Base-by-base conservation (phyloP, 2,888 invertebrate species). In the Drosophila testacea region DNA sequence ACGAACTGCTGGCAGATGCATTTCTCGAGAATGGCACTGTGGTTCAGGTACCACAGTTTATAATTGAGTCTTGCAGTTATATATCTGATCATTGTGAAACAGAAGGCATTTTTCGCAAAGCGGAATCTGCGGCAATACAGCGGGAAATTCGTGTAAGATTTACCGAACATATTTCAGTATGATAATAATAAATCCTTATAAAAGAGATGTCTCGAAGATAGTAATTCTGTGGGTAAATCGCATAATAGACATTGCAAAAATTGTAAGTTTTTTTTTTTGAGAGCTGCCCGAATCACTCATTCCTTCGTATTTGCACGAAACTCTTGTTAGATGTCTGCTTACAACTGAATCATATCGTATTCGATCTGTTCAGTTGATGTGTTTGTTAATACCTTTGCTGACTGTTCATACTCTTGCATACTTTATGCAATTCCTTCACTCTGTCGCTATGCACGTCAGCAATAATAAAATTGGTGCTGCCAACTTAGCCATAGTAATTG, bases 81-180 rank as follows among this genome's bases (percentile, higher is more conserved):
- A 94, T 97, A 55, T 93, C 95, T 73, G 93, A 94, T 47, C 94
- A 96, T 92, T 94, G 96, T 32, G 94, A 94, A 61, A 95, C 95
- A 22, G 98, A 98, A 91, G 98, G 98, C 0, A 93, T 98, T 51
- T 98, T 98, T 91, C 94, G 98, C 6, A 98, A 97, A 93, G 97
- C 97, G 51, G 98, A 98, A 11, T 97, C 97, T 1, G 95, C 96
- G 82, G 94, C 95, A 39, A 94, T 97, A 70, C 97, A 97, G 92
- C 96, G 95, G 89, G 97, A 97, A 92, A 94, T 98, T 27, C 95
- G 95, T 93, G 96, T 96, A 91, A 62, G 62, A 5, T n/a, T 4
- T 9, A 41, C 10, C 13, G 11, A 11, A 32, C 16, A 16, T 22
- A 4, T 16, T 34, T 30, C 41, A 27, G 7, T 13, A 10, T n/a